Conservation (phyloP, 2,888 invertebrate genomes). For the Leucania comma region DNA sequence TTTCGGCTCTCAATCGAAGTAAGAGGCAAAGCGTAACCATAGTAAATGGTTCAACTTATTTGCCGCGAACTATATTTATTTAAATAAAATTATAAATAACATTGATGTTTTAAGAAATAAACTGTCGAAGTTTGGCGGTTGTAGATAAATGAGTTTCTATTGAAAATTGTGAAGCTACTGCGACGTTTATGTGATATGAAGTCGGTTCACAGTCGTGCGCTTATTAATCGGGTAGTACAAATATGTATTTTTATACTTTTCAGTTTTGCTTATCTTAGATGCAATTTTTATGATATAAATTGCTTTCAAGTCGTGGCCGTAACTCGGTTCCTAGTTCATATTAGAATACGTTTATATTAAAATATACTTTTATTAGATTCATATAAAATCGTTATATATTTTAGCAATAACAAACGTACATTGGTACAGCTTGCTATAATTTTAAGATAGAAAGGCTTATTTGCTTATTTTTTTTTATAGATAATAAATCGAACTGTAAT, state of each 20-base stretch:
- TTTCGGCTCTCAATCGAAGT: too few relatives aligned
- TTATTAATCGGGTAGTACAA: background rate
- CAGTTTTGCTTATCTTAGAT: background rate
- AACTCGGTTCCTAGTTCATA: background rate
- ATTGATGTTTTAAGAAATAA: background rate
- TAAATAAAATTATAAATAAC: background rate
- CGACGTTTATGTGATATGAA: slow-evolving; percentile 13
- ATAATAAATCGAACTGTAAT: background rate
- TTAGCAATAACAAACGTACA: background rate
- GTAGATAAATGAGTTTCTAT: slow-evolving; percentile 2
- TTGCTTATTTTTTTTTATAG: background rate
- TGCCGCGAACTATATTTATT: too few relatives aligned
- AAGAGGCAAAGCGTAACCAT: too few relatives aligned
- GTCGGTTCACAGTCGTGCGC: background rate
- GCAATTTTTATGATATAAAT: background rate
- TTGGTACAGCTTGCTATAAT: background rate
- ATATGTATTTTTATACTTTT: background rate
- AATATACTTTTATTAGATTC: background rate
- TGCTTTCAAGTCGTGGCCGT: background rate
- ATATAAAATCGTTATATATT: background rate
- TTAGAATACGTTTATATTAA: too few relatives aligned
- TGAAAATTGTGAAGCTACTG: background rate
- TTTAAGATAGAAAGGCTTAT: background rate
- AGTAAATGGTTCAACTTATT: too few relatives aligned
- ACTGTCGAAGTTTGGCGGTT: background rate